Conservation (phyloP, 2,888 invertebrate species). For the Ptilodon capucinus region DNA sequence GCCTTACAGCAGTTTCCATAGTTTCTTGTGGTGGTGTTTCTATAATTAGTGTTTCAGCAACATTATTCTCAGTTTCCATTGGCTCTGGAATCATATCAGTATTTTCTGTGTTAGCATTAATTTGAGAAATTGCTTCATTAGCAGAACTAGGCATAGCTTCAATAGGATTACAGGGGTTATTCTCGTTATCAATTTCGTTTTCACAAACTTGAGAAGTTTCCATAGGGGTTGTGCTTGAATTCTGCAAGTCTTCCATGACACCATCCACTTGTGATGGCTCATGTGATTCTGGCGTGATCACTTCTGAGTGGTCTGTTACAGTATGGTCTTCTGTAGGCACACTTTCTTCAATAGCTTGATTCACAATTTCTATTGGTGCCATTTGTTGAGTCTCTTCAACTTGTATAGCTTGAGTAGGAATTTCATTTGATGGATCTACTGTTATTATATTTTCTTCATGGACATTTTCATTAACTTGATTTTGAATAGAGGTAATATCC, state of each 20-base stretch:
- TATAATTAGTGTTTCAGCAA: not conserved
- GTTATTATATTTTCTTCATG: slow-evolving; percentile 43
- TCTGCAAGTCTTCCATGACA: slow-evolving; percentile 1
- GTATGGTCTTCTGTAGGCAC: not conserved
- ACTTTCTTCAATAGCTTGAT: slow-evolving; percentile 10
- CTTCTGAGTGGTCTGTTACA: not conserved
- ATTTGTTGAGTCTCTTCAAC: slow-evolving; percentile 12
- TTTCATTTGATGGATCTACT: slow-evolving; percentile 24
- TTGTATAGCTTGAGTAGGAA: slow-evolving; percentile 18
- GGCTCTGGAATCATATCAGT: slow-evolving; percentile 2
- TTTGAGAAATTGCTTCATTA: slow-evolving; percentile 13
- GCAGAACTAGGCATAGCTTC: slow-evolving; percentile 4
- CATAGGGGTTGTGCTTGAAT: slow-evolving; percentile 1
- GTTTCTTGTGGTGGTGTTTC: not conserved
- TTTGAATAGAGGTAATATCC: slow-evolving; percentile 26
- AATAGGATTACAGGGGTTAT: slow-evolving; percentile 3
- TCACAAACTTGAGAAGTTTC: slow-evolving; percentile 2
- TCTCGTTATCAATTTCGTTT: slow-evolving; percentile 9
- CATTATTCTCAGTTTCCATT: not conserved
- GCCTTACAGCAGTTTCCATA: slow-evolving; percentile 4
- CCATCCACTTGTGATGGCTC: not conserved
- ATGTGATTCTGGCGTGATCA: not conserved
- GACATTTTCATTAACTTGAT: slow-evolving; percentile 24
- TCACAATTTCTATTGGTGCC: slow-evolving; percentile 13
- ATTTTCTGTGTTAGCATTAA: slow-evolving; percentile 6